Evolutionary conservation across 2,888 invertebrate species (phyloP).

Genomic region (Eupithecia exiguata): DNA sequence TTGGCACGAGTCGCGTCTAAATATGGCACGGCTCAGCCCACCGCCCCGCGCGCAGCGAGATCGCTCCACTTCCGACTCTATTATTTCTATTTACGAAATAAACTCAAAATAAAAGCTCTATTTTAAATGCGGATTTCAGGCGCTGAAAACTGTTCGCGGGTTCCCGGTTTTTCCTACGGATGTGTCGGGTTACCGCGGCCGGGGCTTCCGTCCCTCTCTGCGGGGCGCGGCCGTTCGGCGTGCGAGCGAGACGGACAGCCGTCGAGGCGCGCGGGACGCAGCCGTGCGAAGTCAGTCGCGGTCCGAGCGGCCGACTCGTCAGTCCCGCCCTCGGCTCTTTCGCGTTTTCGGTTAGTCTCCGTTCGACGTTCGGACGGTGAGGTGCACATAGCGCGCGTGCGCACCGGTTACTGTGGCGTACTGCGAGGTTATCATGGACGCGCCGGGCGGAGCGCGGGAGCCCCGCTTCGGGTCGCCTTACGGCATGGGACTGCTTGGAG

Average conservation of each 20-base stretch:
- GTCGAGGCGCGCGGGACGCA: slow-evolving; percentile 75
- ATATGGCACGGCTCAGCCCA: slow-evolving; percentile 91
- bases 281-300: slow-evolving; percentile 82
- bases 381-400: slow-evolving; percentile 79
- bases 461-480: slow-evolving; percentile 95
- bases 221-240: slow-evolving; percentile 45
- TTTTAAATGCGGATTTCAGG: slow-evolving; percentile 81
- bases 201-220: slow-evolving; percentile 65
- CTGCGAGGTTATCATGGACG: slow-evolving; percentile 90
- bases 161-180: slow-evolving; percentile 79
- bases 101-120: slow-evolving; percentile 83
- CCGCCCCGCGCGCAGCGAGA: slow-evolving; percentile 62
- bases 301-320: slow-evolving; percentile 84
- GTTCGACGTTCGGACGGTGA: slow-evolving; percentile 82
- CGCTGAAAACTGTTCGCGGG: slow-evolving; percentile 77
- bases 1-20: slow-evolving; percentile 91
- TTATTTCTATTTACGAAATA: slow-evolving; percentile 84
- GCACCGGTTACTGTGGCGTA: slow-evolving; percentile 85
- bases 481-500: slow-evolving; percentile 92
- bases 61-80: slow-evolving; percentile 80
- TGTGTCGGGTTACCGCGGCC: slow-evolving; percentile 81
- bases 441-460: slow-evolving; percentile 94
- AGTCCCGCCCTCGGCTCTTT: slow-evolving; percentile 82
- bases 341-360: slow-evolving; percentile 83
- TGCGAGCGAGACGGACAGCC: slow-evolving; percentile 73